A percentile compares a stretch with the other conserved stretches of the same genome.
phyloP scores from a whole-genome alignment of 2,888 invertebrate genomes.

The Tinea pellionella region DNA sequence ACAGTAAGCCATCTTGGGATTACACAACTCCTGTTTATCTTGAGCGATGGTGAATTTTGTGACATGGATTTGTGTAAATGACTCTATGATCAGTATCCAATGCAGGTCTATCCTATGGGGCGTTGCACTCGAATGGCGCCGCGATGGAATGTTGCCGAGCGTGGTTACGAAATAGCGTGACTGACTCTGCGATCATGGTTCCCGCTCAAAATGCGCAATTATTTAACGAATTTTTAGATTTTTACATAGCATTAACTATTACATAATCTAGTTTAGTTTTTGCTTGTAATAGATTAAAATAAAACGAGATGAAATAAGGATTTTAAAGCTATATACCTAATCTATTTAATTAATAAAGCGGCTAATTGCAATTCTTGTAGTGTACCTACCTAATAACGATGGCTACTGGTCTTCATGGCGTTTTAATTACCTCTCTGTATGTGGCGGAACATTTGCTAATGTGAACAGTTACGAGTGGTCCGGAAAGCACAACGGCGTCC shows the following conservation, averaged over 20 bases:
- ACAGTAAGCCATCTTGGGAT: slow-evolving; percentile 52
- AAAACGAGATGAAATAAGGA: too few relatives aligned
- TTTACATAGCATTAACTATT: neutral
- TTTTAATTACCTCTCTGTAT: slow-evolving; percentile 58
- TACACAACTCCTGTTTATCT: slow-evolving; percentile 52
- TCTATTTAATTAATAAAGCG: slow-evolving; percentile 12
- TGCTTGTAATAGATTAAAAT: neutral
- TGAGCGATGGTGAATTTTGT: slow-evolving; percentile 34
- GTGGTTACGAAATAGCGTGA: slow-evolving; percentile 60
- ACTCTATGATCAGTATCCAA: slow-evolving; percentile 35
- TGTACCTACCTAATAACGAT: neutral
- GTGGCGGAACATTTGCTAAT: slow-evolving; percentile 54
- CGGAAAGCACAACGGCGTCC: slow-evolving; percentile 46
- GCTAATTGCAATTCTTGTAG: slow-evolving; percentile 35
- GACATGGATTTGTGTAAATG: neutral
- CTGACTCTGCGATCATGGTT: slow-evolving; percentile 39
- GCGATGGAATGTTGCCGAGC: slow-evolving; percentile 59
- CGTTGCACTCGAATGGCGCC: slow-evolving; percentile 42
- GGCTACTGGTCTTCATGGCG: slow-evolving; percentile 38
- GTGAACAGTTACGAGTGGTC: slow-evolving; percentile 43
- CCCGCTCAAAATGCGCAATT: slow-evolving; percentile 40
- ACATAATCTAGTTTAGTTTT: neutral
- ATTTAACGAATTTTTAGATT: slow-evolving; percentile 18
- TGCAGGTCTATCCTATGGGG: slow-evolving; percentile 48
- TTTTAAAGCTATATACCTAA: too few relatives aligned